Conservation (phyloP, 1,140 invertebrate genomes). For the Bombus waltoni region DNA sequence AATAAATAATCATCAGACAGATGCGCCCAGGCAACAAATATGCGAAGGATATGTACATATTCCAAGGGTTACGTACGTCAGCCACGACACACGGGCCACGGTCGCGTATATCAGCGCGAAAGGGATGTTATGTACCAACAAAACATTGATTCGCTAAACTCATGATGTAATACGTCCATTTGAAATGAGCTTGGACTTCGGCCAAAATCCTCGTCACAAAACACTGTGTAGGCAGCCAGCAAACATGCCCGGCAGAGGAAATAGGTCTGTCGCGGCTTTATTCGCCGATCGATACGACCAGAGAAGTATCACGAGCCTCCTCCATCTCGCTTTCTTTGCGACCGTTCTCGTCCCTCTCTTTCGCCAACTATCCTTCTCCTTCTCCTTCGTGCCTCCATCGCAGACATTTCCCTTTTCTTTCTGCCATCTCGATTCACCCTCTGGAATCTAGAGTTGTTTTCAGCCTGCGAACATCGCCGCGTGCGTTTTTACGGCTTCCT, state of each 20-base stretch:
- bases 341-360: not conserved
- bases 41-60: not conserved
- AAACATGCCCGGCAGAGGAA: slow-evolving; percentile 74
- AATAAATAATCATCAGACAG: not conserved
- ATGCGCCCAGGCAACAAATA: too few relatives aligned
- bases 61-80: not conserved
- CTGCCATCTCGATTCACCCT: not conserved
- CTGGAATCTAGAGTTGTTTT: not conserved
- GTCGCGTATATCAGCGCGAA: slow-evolving; percentile 12
- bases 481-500: slow-evolving; percentile 18
- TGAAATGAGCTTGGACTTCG: slow-evolving; percentile 77
- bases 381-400: not conserved
- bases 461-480: not conserved
- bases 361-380: not conserved
- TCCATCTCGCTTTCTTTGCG: slow-evolving; percentile 38
- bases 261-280: slow-evolving; percentile 74
- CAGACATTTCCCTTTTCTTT: slow-evolving; percentile 7
- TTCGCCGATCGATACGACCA: slow-evolving; percentile 74
- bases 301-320: slow-evolving; percentile 65
- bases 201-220: slow-evolving; percentile 78
- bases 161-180: slow-evolving; percentile 79
- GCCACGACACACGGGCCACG: not conserved
- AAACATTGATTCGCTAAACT: slow-evolving; percentile 80
- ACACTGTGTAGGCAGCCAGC: slow-evolving; percentile 75
- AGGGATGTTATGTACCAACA: slow-evolving; percentile 66